phyloP scores from a whole-genome alignment of 2,797 vertebrate genomes.

The Streptopelia turtur region DNA sequence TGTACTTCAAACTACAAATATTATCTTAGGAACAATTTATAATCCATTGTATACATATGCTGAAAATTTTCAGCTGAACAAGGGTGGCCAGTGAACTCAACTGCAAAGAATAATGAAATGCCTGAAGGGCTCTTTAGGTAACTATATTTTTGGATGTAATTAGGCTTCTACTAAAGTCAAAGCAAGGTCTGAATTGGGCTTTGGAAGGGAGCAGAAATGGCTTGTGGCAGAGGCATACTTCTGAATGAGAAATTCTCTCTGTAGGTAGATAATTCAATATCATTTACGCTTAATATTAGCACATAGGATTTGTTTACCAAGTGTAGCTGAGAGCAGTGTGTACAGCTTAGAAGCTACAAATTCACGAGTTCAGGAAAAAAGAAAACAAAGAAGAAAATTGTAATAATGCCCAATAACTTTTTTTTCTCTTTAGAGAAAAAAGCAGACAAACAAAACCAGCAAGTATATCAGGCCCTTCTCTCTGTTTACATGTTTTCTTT shows the following conservation, averaged over 20 bases:
- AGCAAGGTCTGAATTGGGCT: background rate
- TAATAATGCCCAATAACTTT: background rate
- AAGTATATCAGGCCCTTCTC: background rate
- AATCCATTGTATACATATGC: background rate
- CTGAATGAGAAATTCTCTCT: background rate
- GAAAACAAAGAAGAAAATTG: background rate
- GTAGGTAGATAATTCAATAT: background rate
- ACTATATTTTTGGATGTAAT: background rate
- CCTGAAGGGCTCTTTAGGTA: background rate
- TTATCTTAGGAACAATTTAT: background rate
- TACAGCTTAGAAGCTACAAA: background rate
- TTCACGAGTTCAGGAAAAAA: background rate
- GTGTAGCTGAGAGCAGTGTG: background rate
- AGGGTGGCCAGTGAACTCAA: background rate
- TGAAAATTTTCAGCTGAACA: conserved; percentile 2
- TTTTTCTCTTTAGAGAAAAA: background rate
- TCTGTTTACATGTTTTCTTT: background rate
- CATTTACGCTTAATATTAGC: background rate
- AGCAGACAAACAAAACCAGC: background rate
- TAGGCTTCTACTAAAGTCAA: background rate
- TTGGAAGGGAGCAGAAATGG: background rate
- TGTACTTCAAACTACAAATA: conserved; percentile 17
- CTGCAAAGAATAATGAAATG: background rate
- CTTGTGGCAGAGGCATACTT: background rate
- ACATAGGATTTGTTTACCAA: background rate